These are phyloP conservation scores for Leistus spinibarbis DNA, from an alignment of 2,888 invertebrate species.

Conservation along the genomic window DNA sequence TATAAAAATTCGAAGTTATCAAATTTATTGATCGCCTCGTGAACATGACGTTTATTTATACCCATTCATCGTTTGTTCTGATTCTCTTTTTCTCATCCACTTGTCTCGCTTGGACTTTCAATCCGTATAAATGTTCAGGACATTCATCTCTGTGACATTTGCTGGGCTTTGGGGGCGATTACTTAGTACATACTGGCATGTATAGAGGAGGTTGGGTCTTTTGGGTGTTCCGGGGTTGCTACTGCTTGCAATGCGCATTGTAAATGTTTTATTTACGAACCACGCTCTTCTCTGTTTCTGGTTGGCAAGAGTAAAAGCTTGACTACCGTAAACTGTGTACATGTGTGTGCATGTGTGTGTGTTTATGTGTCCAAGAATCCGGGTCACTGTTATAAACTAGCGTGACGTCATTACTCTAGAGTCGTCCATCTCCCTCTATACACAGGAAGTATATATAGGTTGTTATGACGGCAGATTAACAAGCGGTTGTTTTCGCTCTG, in stretches of 20 bases:
- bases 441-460: not conserved
- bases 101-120: not conserved
- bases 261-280: slow-evolving; percentile 32
- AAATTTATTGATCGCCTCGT: not conserved
- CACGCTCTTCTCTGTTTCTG: not conserved
- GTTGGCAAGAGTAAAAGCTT: slow-evolving; percentile 18
- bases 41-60: not conserved
- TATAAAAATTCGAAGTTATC: not conserved
- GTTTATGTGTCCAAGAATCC: slow-evolving; percentile 5
- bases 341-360: not conserved
- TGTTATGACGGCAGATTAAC: not conserved
- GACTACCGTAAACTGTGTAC: slow-evolving; percentile 23
- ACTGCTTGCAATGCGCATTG: slow-evolving; percentile 25
- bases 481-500: not conserved
- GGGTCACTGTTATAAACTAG: slow-evolving; percentile 34
- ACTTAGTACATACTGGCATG: not conserved
- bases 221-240: not conserved
- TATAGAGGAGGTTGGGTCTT: not conserved
- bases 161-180: not conserved
- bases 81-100: not conserved
- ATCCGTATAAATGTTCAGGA: not conserved
- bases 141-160: not conserved
- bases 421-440: not conserved
- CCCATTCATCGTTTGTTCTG: not conserved
- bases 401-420: slow-evolving; percentile 21